These are phyloP conservation scores for Lepidurus packardi DNA, from an alignment of 1,140 invertebrate genomes.

Conservation along the genomic window DNA sequence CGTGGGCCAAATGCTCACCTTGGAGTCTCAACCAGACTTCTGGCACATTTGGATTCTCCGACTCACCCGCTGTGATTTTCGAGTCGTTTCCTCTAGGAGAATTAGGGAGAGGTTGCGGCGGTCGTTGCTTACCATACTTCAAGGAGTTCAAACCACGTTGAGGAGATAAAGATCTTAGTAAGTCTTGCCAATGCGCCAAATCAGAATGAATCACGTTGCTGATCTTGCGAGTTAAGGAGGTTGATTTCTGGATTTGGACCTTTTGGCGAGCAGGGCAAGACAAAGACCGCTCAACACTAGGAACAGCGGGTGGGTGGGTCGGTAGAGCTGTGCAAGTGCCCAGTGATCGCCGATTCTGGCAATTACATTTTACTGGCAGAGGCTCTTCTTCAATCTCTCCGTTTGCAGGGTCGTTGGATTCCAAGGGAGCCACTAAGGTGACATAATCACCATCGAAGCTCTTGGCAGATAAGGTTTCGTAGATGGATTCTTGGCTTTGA, in stretches of 20 bases:
- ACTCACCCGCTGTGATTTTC: constrained; percentile 35
- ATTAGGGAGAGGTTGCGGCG: constrained; percentile 36
- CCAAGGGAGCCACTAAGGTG: not conserved
- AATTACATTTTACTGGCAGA: not conserved
- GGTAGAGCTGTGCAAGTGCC: not conserved
- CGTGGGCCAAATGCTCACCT: constrained; percentile 49
- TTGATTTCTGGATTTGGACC: constrained; percentile 24
- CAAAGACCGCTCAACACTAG: constrained; percentile 25
- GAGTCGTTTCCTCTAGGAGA: constrained; percentile 36
- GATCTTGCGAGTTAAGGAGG: not conserved
- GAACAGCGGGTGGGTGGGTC: not conserved
- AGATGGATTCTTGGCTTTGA: not conserved
- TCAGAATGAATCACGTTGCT: not conserved
- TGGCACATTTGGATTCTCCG: constrained; percentile 52
- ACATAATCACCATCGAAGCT: not conserved
- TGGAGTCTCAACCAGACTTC: constrained; percentile 57
- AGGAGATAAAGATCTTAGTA: not conserved
- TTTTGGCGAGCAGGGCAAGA: constrained; percentile 33
- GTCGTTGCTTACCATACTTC: constrained; percentile 33
- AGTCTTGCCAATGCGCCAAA: not conserved
- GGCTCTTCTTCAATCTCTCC: not conserved
- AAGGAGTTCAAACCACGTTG: constrained; percentile 31
- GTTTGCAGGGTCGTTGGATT: not conserved
- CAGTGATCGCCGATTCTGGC: not conserved
- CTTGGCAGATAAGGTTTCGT: not conserved